Evolutionary conservation across 2,113 vertebrate genomes (phyloP).

Genomic region (Donacobius atricapilla): DNA sequence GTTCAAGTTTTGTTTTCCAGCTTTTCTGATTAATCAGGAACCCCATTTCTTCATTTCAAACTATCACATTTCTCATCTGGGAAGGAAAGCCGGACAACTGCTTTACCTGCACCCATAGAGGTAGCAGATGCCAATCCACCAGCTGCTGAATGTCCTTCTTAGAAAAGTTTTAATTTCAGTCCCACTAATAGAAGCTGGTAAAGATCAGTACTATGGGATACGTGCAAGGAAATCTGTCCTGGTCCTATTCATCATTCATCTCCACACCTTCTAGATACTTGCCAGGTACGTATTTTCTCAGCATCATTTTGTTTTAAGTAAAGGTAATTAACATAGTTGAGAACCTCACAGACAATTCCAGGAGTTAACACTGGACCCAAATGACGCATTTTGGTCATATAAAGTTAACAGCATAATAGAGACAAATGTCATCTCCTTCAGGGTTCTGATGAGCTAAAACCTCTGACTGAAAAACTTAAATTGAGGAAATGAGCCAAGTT

Average conservation of each 20-base stretch:
- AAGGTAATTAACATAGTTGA: neutral
- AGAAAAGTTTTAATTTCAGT: neutral
- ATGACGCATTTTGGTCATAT: neutral
- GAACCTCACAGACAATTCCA: neutral
- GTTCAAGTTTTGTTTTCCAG: neutral
- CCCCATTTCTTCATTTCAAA: neutral
- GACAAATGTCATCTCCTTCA: neutral
- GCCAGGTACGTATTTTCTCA: neutral
- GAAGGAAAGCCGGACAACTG: neutral
- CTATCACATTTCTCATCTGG: neutral
- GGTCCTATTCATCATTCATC: neutral
- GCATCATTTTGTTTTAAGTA: neutral
- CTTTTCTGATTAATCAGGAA: neutral
- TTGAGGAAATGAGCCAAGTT: neutral
- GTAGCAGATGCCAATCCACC: neutral
- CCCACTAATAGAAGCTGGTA: neutral
- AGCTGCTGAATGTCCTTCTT: neutral
- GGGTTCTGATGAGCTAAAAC: neutral
- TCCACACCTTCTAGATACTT: neutral
- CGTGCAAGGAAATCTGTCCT: neutral
- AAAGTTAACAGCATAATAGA: neutral
- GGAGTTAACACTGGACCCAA: neutral
- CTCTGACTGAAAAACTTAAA: neutral
- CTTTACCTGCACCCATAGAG: neutral
- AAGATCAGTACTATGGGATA: neutral